Conservation (phyloP, 2,797 vertebrate genomes). For the Notolepis coatsorum region DNA sequence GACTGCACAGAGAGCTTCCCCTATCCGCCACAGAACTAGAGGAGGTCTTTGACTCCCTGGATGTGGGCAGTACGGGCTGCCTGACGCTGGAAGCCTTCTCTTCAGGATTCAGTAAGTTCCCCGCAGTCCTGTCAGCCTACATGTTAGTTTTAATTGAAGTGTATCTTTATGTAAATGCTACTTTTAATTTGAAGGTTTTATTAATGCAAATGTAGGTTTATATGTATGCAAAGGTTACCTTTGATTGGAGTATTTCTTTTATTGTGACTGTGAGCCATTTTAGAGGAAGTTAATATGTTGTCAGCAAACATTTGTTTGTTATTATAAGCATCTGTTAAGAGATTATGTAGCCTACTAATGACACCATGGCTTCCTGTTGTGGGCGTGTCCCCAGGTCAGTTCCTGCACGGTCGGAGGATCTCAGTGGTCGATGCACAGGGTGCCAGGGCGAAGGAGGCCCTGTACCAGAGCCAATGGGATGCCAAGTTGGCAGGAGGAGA, state of each 20-base stretch:
- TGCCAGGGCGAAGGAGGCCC: slow-evolving; percentile 69
- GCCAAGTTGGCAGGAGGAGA: slow-evolving; percentile 70
- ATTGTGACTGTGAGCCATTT: too few species aligned
- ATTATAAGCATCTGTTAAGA: too few species aligned
- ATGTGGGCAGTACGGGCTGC: slow-evolving; percentile 84
- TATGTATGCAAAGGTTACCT: too few species aligned
- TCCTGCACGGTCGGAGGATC: slow-evolving; percentile 84
- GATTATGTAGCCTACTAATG: too few species aligned
- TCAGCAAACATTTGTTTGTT: too few species aligned
- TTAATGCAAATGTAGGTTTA: too few species aligned
- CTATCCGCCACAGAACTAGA: slow-evolving; percentile 91
- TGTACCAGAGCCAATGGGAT: slow-evolving; percentile 77
- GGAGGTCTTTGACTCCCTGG: slow-evolving; percentile 91
- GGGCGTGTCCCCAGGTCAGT: slow-evolving; percentile 78
- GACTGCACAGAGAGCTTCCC: slow-evolving; percentile 86
- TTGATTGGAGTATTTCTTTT: too few species aligned
- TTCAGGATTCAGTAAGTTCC: slow-evolving; percentile 90
- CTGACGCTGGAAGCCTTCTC: slow-evolving; percentile 90
- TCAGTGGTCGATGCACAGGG: slow-evolving; percentile 60
- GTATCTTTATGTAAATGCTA: too few species aligned
- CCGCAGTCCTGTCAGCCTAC: not conserved
- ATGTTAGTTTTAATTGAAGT: too few species aligned
- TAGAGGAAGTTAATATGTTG: too few species aligned
- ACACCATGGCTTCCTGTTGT: not conserved
- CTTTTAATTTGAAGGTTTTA: too few species aligned